phyloP scores from a whole-genome alignment of 2,888 invertebrate genomes.

The Morpho achilles region DNA sequence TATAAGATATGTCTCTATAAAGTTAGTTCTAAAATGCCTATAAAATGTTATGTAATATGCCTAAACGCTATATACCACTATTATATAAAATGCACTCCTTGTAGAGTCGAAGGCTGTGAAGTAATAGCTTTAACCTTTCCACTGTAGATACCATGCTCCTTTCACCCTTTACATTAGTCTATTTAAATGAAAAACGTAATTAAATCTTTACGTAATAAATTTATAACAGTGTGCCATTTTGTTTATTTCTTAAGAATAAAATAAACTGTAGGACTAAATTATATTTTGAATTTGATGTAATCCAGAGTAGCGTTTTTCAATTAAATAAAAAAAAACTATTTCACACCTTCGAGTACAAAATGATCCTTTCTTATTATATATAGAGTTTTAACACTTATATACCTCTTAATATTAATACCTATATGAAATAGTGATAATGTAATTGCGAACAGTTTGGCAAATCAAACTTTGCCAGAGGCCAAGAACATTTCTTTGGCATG shows the following conservation, averaged over 20 bases:
- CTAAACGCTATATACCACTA: constrained; percentile 7
- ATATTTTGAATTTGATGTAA: no score
- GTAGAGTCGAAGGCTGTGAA: constrained; percentile 72
- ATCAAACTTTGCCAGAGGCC: no score
- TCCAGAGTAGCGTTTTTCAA: constrained; percentile 18
- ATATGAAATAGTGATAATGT: no score
- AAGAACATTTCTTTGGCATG: no score
- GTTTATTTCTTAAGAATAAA: no score
- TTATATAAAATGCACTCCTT: constrained; percentile 49
- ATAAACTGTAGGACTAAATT: no score
- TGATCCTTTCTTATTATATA: neutral
- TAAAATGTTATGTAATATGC: no score
- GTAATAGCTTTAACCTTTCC: constrained; percentile 73
- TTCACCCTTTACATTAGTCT: constrained; percentile 14
- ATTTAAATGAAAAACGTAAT: constrained; percentile 20
- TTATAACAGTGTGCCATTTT: no score
- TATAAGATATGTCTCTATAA: neutral
- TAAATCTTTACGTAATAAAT: neutral
- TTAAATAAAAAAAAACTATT: constrained; percentile 19
- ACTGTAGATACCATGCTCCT: constrained; percentile 51
- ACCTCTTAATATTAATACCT: no score
- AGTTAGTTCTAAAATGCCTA: no score
- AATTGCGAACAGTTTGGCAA: no score
- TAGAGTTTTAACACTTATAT: no score
- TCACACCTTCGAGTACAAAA: constrained; percentile 49